Conservation (phyloP, 2,888 invertebrate species). For the Tupiocoris notatus region DNA sequence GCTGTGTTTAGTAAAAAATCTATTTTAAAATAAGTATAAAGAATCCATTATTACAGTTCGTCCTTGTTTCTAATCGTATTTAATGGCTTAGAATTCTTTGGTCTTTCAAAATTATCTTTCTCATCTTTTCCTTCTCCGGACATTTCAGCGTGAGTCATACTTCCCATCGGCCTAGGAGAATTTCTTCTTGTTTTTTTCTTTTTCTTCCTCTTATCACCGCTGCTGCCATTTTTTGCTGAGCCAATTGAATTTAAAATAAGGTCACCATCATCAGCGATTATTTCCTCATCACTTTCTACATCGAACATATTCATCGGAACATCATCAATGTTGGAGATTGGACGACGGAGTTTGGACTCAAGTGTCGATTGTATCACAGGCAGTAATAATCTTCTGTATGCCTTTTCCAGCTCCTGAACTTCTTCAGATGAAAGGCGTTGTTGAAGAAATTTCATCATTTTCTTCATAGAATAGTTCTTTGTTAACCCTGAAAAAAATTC, state of each 20-base stretch:
- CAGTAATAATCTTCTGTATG: conserved; percentile 14
- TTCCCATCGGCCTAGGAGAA: neutral
- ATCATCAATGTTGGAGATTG: neutral
- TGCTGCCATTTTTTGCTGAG: neutral
- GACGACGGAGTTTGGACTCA: neutral
- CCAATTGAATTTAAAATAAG: neutral
- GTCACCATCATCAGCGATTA: neutral
- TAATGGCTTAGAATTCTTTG: neutral
- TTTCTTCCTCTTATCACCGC: neutral
- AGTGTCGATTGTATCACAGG: conserved; percentile 12
- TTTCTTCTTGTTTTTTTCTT: neutral
- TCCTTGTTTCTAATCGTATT: neutral
- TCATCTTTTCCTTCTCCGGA: neutral
- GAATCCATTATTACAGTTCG: too few species aligned
- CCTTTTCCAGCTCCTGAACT: conserved; percentile 15
- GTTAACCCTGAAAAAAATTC: neutral
- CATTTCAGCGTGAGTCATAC: neutral
- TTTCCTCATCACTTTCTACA: neutral
- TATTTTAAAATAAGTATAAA: too few species aligned
- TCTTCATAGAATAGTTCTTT: neutral
- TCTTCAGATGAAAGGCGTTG: neutral
- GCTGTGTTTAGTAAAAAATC: too few species aligned
- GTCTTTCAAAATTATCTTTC: too few species aligned
- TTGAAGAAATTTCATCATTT: neutral
- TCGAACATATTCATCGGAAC: neutral